phyloP scores from a whole-genome alignment of 2,113 vertebrate genomes.

The Shinisaurus crocodilurus region DNA sequence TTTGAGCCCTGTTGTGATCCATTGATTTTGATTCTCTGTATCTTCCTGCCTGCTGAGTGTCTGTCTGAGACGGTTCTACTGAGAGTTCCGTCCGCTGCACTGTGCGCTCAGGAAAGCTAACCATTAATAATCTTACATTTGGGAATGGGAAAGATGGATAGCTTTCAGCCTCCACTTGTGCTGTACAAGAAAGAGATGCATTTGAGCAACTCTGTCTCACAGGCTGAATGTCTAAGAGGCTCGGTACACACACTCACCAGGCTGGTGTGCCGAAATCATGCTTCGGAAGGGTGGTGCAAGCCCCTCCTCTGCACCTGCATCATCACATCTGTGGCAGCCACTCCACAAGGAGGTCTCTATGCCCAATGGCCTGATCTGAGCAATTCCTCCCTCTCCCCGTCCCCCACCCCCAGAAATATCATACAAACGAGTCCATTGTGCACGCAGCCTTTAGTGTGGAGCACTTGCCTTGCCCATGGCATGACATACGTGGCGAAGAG shows the following conservation, averaged over 20 bases:
- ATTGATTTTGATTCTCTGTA: neutral
- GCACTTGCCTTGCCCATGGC: neutral
- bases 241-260: neutral
- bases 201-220: neutral
- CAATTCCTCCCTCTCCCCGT: neutral
- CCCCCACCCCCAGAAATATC: neutral
- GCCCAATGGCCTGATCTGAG: neutral
- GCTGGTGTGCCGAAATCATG: neutral
- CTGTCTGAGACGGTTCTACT: neutral
- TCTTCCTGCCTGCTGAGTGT: neutral
- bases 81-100: slow-evolving; percentile 18
- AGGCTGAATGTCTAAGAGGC: neutral
- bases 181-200: neutral
- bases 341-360: neutral
- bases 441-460: neutral
- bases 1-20: slow-evolving; percentile 25
- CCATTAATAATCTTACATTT: neutral
- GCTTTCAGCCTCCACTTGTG: neutral
- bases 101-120: neutral
- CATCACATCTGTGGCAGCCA: neutral
- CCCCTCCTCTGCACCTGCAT: neutral
- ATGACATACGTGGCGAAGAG: neutral
- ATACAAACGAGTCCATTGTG: neutral
- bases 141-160: neutral
- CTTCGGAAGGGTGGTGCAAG: too few relatives aligned